Evolutionary conservation across 2,113 vertebrate genomes (phyloP).

Genomic region (Vombatus ursinus): DNA sequence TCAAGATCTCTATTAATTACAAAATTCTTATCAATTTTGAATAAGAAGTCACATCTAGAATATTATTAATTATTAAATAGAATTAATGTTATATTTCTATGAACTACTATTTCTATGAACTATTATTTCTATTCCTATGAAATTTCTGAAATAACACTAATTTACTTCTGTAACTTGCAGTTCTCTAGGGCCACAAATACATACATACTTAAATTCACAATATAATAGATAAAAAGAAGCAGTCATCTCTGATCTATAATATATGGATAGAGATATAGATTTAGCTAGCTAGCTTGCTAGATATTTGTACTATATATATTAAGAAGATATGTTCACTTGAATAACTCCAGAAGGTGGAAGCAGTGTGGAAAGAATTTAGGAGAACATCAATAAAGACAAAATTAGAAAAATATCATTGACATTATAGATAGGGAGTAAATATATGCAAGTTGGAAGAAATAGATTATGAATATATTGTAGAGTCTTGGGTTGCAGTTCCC

Average conservation of each 20-base stretch:
- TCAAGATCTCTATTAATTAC: background rate
- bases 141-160: background rate
- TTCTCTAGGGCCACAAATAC: background rate
- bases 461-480: background rate
- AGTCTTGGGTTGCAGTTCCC: background rate
- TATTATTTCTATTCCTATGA: background rate
- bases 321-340: no score
- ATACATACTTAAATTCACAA: background rate
- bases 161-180: background rate
- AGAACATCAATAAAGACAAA: no score
- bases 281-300: background rate
- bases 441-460: no score
- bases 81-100: no score
- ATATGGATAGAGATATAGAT: background rate
- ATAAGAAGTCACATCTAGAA: background rate
- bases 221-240: background rate
- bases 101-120: background rate
- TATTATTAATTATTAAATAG: no score
- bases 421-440: no score
- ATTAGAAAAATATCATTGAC: no score
- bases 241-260: background rate
- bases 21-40: background rate
- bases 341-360: no score
- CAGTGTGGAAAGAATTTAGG: no score
- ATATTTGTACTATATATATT: no score